Conservation (phyloP, 2,113 vertebrate genomes). For the Siphamia tubifer region DNA sequence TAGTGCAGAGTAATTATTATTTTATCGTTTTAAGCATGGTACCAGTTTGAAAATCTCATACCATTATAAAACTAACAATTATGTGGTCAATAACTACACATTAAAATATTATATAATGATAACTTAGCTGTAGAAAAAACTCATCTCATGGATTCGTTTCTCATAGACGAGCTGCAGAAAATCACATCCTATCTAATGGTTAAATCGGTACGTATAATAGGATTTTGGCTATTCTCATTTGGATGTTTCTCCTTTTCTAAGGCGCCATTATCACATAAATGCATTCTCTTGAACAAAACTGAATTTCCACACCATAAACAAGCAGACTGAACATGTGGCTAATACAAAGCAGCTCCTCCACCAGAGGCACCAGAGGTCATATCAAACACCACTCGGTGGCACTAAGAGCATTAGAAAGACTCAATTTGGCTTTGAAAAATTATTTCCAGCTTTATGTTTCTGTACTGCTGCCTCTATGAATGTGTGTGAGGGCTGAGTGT, state of each 20-base stretch:
- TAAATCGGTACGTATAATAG: neutral
- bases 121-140: neutral
- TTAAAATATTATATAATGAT: too few relatives aligned
- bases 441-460: conserved; percentile 48
- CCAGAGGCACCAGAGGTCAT: conserved; percentile 28
- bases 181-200: neutral
- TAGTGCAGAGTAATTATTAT: too few relatives aligned
- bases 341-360: conserved; percentile 48
- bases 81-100: too few relatives aligned
- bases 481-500: neutral
- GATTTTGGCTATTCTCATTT: neutral
- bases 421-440: conserved; percentile 59
- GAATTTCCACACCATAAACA: conserved; percentile 36
- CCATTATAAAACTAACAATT: too few relatives aligned
- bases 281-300: conserved; percentile 20
- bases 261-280: conserved; percentile 6
- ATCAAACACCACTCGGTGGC: conserved; percentile 34
- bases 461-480: conserved; percentile 16
- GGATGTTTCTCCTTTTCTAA: neutral
- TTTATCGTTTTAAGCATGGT: too few relatives aligned
- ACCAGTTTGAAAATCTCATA: too few relatives aligned
- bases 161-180: neutral
- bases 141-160: neutral
- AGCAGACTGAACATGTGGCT: conserved; percentile 2
- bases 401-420: conserved; percentile 63